phyloP scores from a whole-genome alignment of 2,797 vertebrate species.

The Characodon lateralis region DNA sequence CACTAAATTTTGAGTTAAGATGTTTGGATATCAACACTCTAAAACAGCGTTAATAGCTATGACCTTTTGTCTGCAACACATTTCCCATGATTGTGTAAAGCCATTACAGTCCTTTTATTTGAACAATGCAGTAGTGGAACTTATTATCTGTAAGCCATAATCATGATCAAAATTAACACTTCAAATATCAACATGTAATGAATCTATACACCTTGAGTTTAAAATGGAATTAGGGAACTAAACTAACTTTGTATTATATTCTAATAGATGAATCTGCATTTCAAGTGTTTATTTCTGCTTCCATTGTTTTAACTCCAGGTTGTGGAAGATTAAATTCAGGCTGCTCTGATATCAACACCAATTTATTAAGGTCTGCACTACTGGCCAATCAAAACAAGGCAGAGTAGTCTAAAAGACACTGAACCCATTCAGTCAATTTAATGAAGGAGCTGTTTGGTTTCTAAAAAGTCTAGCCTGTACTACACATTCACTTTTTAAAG shows the following conservation, averaged over 20 bases:
- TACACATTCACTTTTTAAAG: conserved; percentile 71
- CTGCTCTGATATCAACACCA: conserved; percentile 48
- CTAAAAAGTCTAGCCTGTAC: conserved; percentile 41
- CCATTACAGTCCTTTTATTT: too few relatives aligned
- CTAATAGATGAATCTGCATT: neutral
- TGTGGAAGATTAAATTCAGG: neutral
- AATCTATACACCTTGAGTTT: too few relatives aligned
- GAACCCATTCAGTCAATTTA: conserved; percentile 33
- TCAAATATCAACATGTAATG: too few relatives aligned
- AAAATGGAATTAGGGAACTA: neutral
- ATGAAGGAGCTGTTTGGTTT: conserved; percentile 41
- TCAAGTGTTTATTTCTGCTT: neutral
- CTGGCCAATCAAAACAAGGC: conserved; percentile 36
- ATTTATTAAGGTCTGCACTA: conserved; percentile 71
- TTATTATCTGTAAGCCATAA: too few relatives aligned
- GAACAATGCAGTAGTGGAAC: too few relatives aligned
- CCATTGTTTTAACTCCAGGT: neutral
- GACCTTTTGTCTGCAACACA: too few relatives aligned
- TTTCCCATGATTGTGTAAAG: too few relatives aligned
- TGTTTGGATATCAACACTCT: neutral
- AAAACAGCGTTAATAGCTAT: neutral
- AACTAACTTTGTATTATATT: neutral
- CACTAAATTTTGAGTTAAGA: neutral
- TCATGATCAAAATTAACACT: too few relatives aligned
- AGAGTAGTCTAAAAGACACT: conserved; percentile 47